Conservation (phyloP, 37 sponge, comb jelly and placozoan species). For the Chondrosia reniformis region DNA sequence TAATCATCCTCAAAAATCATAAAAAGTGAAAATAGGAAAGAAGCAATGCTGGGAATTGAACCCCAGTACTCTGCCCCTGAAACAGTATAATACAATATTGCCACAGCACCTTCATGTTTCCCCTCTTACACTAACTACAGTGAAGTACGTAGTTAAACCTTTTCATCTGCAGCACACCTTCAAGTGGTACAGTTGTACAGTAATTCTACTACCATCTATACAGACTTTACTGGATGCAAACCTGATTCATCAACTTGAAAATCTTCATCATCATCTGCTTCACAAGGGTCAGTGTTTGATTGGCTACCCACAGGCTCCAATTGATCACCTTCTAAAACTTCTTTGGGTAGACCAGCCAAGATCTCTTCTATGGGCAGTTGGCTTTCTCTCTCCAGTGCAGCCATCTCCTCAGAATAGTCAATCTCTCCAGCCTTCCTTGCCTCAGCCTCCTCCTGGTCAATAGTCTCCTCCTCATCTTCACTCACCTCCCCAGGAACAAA, state of each 20-base stretch:
- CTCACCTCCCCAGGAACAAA: conserved; percentile 50
- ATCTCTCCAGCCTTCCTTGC: conserved; percentile 48
- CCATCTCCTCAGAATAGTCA: conserved; percentile 68
- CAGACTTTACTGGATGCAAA: too few relatives aligned
- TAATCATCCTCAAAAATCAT: too few relatives aligned
- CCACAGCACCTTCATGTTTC: too few relatives aligned
- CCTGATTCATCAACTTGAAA: background rate
- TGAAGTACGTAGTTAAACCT: background rate
- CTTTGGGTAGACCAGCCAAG: conserved; percentile 75
- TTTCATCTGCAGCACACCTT: background rate
- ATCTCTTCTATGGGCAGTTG: conserved; percentile 82
- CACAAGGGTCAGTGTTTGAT: too few relatives aligned
- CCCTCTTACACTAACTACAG: too few relatives aligned
- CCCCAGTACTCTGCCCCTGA: too few relatives aligned
- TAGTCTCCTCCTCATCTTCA: conserved; percentile 85
- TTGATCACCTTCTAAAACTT: conserved; percentile 26
- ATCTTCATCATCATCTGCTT: conserved; percentile 22
- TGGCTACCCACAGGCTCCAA: background rate
- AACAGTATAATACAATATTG: too few relatives aligned
- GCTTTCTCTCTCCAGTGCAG: conserved; percentile 70
- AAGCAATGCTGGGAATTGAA: too few relatives aligned
- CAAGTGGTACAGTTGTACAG: too few relatives aligned
- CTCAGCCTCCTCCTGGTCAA: conserved; percentile 66
- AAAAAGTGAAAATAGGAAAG: too few relatives aligned
- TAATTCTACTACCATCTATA: too few relatives aligned